phyloP scores from a whole-genome alignment of 2,113 vertebrate species.

The Neoarius graeffei region DNA sequence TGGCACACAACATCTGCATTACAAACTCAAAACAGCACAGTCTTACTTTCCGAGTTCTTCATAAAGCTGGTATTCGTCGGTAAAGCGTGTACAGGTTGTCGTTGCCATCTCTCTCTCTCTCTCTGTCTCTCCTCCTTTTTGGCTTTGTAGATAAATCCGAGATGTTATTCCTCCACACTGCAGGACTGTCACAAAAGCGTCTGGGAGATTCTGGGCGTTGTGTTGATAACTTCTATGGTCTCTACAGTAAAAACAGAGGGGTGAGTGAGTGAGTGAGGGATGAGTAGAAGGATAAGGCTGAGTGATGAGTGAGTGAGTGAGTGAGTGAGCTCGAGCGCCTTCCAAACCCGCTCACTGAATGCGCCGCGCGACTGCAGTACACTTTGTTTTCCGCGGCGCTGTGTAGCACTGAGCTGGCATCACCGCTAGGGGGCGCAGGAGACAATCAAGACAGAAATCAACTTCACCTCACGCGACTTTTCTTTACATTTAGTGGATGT shows the following conservation, averaged over 20 bases:
- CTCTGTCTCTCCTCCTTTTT: constrained; percentile 40
- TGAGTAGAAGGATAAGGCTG: not conserved
- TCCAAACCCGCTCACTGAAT: constrained; percentile 50
- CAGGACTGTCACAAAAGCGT: not conserved
- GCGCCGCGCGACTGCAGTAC: constrained; percentile 47
- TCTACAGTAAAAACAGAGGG: not conserved
- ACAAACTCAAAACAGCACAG: not conserved
- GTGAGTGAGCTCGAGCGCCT: constrained; percentile 40
- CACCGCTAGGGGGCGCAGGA: constrained; percentile 46
- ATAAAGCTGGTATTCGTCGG: constrained; percentile 92
- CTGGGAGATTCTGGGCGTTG: not conserved
- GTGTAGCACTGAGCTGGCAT: not conserved
- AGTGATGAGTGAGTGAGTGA: constrained; percentile 27
- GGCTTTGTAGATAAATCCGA: constrained; percentile 35
- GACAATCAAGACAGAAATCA: not conserved
- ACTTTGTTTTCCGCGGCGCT: constrained; percentile 42
- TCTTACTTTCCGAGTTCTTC: constrained; percentile 97
- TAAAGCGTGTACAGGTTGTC: constrained; percentile 91
- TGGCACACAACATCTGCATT: not conserved
- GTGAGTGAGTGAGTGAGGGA: constrained; percentile 10
- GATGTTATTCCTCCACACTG: constrained; percentile 29
- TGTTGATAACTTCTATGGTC: not conserved
- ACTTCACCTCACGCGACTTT: not conserved
- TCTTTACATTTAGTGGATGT: not conserved
- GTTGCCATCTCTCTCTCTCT: constrained; percentile 75